These are phyloP conservation scores for Nothobranchius furzeri DNA, from an alignment of 2,113 vertebrate species.

Conservation along the genomic window DNA sequence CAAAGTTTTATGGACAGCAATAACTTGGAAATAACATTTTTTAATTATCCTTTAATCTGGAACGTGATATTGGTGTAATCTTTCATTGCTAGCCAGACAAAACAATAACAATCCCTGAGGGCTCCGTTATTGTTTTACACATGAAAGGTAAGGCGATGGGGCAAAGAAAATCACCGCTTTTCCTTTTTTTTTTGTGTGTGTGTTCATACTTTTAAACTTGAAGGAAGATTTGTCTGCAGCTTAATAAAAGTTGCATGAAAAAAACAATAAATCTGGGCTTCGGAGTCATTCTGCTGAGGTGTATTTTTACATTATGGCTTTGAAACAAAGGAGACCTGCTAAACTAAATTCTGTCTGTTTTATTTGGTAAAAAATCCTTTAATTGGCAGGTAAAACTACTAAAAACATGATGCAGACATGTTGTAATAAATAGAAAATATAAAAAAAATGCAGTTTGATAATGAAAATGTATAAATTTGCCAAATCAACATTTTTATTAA, in stretches of 20 bases:
- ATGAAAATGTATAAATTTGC: conserved; percentile 4
- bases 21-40: conserved; percentile 98
- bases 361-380: too few species aligned
- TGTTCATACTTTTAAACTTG: conserved; percentile 37
- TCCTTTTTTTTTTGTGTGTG: not conserved
- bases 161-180: conserved; percentile 38
- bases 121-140: conserved; percentile 62
- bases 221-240: conserved; percentile 36
- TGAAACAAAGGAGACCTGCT: too few species aligned
- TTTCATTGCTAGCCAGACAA: conserved; percentile 83
- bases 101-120: conserved; percentile 73
- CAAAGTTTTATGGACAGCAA: conserved; percentile 98
- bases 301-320: not conserved
- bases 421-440: too few species aligned
- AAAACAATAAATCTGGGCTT: conserved; percentile 32
- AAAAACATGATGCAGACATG: too few species aligned
- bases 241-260: conserved; percentile 51
- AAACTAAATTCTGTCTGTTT: too few species aligned
- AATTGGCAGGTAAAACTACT: too few species aligned
- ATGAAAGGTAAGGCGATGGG: conserved; percentile 59
- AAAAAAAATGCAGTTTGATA: too few species aligned
- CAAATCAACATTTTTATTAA: conserved; percentile 34
- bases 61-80: conserved; percentile 89
- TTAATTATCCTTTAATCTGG: conserved; percentile 98
- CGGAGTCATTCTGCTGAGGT: conserved; percentile 13